Conservation (phyloP, 2,113 vertebrate species). For the Nycticorax nycticorax region DNA sequence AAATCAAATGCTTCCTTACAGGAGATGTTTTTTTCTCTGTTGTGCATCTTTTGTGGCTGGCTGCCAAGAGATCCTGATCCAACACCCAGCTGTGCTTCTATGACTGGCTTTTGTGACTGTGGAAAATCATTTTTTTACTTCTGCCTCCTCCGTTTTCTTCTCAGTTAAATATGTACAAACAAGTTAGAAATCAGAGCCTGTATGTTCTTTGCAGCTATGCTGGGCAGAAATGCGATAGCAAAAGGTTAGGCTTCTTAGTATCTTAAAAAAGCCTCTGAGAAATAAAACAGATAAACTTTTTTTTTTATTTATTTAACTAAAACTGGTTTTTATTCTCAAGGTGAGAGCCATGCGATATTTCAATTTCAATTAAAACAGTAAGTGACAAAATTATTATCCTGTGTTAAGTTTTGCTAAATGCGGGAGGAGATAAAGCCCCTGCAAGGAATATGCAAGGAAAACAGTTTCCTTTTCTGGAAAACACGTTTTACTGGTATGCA, state of each 20-base stretch:
- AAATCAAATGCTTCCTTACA: constrained; percentile 59
- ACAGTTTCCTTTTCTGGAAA: neutral
- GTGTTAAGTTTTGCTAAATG: neutral
- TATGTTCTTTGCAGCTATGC: neutral
- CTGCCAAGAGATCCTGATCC: constrained; percentile 27
- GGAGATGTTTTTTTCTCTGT: constrained; percentile 43
- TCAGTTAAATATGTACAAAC: neutral
- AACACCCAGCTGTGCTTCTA: constrained; percentile 43
- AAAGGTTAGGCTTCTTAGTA: neutral
- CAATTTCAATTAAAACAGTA: neutral
- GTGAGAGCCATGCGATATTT: neutral
- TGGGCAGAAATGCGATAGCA: neutral
- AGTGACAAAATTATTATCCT: neutral
- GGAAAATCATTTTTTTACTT: constrained; percentile 1
- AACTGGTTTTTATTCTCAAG: neutral
- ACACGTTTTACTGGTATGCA: neutral
- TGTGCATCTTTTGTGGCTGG: constrained; percentile 28
- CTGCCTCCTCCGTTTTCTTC: neutral
- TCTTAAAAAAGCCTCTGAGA: neutral
- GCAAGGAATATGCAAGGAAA: neutral
- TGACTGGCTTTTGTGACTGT: neutral
- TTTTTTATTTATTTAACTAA: neutral
- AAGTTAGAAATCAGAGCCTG: neutral
- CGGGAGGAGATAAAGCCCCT: neutral
- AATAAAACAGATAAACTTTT: neutral